A percentile compares a stretch with the other conserved stretches of the same genome.
Conservation (phyloP, 2,113 vertebrate species). For the Baryphthengus martii region DNA sequence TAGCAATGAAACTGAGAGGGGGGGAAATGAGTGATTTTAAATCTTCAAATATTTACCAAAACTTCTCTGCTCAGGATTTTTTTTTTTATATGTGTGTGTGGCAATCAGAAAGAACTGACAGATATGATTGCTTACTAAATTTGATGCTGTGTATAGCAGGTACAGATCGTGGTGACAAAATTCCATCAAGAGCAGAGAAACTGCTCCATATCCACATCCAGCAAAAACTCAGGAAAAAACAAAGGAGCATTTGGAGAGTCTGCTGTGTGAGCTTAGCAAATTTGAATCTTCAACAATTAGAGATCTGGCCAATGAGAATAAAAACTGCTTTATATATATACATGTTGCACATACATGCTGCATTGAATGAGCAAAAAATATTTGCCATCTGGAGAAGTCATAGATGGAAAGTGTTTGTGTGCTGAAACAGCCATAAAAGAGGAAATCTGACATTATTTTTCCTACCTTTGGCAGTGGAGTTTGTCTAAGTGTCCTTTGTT, state of each 20-base stretch:
- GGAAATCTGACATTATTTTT: conserved; percentile 21
- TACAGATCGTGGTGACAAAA: neutral
- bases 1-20: neutral
- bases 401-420: neutral
- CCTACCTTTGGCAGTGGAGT: neutral
- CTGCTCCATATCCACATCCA: neutral
- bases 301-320: neutral
- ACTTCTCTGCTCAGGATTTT: neutral
- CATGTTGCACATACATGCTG: neutral
- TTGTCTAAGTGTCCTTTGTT: neutral
- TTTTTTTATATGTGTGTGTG: neutral
- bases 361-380: neutral
- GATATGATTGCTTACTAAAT: neutral
- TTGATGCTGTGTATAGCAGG: neutral
- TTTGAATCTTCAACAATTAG: neutral
- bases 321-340: neutral
- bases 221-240: neutral
- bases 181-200: neutral
- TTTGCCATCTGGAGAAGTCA: conserved; percentile 2
- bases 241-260: neutral
- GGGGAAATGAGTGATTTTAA: neutral
- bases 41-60: neutral
- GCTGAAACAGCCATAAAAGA: neutral
- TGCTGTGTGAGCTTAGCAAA: neutral
- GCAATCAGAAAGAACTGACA: neutral